Percentiles rank a stretch among this genome's conserved stretches.
phyloP scores from a whole-genome alignment of 2,888 invertebrate species.

The Caenorhabditis sp. region DNA sequence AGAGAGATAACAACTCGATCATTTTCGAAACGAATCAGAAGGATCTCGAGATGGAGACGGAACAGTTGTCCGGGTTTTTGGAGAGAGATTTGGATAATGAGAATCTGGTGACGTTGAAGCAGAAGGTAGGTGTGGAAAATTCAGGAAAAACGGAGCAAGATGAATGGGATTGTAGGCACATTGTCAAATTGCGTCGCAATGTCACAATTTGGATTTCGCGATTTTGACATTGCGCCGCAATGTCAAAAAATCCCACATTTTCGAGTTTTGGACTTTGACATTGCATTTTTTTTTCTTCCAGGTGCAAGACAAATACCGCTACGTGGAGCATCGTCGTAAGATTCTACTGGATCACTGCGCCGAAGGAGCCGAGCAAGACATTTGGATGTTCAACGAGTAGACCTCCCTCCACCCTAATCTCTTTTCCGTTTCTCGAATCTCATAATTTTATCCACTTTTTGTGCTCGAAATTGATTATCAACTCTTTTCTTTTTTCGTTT shows the following conservation, averaged over 20 bases:
- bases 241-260: no score
- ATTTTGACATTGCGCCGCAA: no score
- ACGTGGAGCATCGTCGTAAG: constrained; percentile 97
- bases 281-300: constrained; percentile 50
- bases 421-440: not conserved
- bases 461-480: not conserved
- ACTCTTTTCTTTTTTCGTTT: not conserved
- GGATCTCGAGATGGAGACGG: constrained; percentile 97
- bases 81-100: constrained; percentile 98
- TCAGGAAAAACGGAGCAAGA: not conserved
- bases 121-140: constrained; percentile 90
- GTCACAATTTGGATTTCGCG: no score
- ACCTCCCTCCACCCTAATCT: not conserved
- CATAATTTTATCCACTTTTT: constrained; percentile 23
- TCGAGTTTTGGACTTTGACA: no score
- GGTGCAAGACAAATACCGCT: constrained; percentile 87
- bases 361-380: constrained; percentile 98
- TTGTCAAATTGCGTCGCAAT: no score
- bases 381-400: constrained; percentile 89
- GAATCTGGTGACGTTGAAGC: constrained; percentile 96
- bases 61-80: constrained; percentile 96
- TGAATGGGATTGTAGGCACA: no score
- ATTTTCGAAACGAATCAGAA: constrained; percentile 90
- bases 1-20: constrained; percentile 97
- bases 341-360: constrained; percentile 97